These are phyloP conservation scores for Nothoprocta pentlandii DNA, from an alignment of 2,113 vertebrate genomes.

Conservation along the genomic window DNA sequence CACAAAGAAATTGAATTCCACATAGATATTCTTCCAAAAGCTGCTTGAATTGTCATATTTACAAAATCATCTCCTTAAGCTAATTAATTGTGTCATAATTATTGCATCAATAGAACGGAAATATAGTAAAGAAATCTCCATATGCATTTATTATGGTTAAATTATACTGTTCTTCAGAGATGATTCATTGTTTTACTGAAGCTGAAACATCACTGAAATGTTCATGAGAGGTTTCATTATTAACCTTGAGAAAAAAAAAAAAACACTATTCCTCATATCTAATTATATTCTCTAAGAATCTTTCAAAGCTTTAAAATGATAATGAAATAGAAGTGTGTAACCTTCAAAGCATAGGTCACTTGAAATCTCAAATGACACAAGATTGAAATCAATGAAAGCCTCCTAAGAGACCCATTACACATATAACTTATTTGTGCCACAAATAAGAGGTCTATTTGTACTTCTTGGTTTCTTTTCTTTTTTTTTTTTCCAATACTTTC, in stretches of 20 bases:
- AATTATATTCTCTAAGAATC: neutral
- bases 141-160: neutral
- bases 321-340: neutral
- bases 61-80: neutral
- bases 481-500: neutral
- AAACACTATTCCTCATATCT: neutral
- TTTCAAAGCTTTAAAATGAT: neutral
- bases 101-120: neutral
- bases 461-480: neutral
- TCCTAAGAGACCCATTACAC: neutral
- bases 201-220: neutral
- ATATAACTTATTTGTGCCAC: neutral
- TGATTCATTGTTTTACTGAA: neutral
- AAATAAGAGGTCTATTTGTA: neutral
- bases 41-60: constrained; percentile 18
- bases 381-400: neutral
- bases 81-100: constrained; percentile 13
- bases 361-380: neutral
- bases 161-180: neutral
- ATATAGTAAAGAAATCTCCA: neutral
- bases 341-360: neutral
- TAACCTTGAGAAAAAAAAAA: neutral
- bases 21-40: constrained; percentile 13
- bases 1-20: neutral
- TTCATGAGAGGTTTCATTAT: neutral